Conservation (phyloP, 2,113 vertebrate genomes). For the Meleagris gallopavo region DNA sequence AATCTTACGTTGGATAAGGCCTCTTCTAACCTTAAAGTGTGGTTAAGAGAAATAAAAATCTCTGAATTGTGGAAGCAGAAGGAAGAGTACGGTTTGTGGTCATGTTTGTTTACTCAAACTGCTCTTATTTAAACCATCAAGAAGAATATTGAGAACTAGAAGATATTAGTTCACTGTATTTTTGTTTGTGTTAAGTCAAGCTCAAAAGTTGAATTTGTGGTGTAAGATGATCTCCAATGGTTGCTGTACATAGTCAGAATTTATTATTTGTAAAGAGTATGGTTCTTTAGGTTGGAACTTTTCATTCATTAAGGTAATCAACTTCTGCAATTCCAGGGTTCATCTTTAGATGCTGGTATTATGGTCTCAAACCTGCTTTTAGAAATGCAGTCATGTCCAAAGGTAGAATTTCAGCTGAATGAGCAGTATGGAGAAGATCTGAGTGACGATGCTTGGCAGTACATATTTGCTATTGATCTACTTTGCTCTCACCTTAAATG, state of each 20-base stretch:
- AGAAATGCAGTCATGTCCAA: slow-evolving; percentile 81
- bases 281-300: not conserved
- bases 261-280: not conserved
- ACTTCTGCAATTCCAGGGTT: slow-evolving; percentile 77
- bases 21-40: not conserved
- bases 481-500: slow-evolving; percentile 90
- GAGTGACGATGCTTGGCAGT: slow-evolving; percentile 85
- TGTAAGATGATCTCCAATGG: not conserved
- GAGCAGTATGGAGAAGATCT: slow-evolving; percentile 86
- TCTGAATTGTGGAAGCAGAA: not conserved
- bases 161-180: not conserved
- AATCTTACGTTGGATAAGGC: not conserved
- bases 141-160: not conserved
- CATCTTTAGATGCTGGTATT: slow-evolving; percentile 81
- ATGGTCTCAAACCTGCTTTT: slow-evolving; percentile 84
- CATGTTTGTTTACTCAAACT: not conserved
- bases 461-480: slow-evolving; percentile 87
- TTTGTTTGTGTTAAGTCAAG: not conserved
- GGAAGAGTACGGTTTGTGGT: not conserved
- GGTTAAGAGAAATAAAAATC: not conserved
- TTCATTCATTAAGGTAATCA: slow-evolving; percentile 10
- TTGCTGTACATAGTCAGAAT: not conserved
- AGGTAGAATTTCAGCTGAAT: slow-evolving; percentile 82
- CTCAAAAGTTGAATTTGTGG: not conserved
- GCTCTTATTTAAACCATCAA: not conserved